Percentiles rank a stretch among this genome's conserved stretches.
These are phyloP conservation scores for Pycnonotus jocosus DNA, from an alignment of 2,113 vertebrate species.

Conservation along the genomic window DNA sequence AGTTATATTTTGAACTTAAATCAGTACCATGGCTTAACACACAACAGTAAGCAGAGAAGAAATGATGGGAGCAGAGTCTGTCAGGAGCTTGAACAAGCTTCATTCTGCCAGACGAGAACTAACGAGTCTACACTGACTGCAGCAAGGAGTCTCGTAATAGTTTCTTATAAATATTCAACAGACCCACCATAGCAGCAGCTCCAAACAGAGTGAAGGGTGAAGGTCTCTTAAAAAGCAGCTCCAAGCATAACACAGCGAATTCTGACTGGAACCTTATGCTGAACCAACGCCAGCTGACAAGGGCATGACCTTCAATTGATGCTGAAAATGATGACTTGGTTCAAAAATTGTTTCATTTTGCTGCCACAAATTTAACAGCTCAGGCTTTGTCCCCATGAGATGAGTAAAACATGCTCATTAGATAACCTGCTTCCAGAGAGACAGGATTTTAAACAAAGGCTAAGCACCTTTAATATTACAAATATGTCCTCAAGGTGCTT, in stretches of 20 bases:
- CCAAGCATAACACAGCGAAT: background rate
- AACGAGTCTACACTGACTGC: background rate
- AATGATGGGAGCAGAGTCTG: background rate
- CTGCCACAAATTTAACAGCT: background rate
- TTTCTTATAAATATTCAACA: conserved; percentile 21
- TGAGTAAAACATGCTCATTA: background rate
- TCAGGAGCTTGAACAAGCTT: background rate
- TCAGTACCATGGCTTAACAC: background rate
- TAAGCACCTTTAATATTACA: background rate
- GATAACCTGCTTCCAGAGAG: background rate
- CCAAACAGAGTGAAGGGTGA: conserved; percentile 8
- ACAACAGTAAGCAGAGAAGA: background rate
- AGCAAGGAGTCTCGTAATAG: background rate
- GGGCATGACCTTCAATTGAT: background rate
- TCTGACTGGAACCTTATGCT: background rate
- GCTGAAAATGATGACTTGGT: conserved; percentile 15
- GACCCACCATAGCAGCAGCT: background rate
- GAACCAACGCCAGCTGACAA: background rate
- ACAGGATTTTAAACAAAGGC: background rate
- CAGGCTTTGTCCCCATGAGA: background rate
- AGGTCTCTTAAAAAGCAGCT: conserved; percentile 1
- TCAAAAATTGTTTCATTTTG: background rate
- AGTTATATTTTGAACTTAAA: background rate
- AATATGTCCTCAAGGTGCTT: background rate
- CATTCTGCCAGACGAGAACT: background rate